Percentiles rank a stretch among this genome's conserved stretches.
These are phyloP conservation scores for Sinelater perroti DNA, from an alignment of 2,888 invertebrate genomes.

Conservation along the genomic window DNA sequence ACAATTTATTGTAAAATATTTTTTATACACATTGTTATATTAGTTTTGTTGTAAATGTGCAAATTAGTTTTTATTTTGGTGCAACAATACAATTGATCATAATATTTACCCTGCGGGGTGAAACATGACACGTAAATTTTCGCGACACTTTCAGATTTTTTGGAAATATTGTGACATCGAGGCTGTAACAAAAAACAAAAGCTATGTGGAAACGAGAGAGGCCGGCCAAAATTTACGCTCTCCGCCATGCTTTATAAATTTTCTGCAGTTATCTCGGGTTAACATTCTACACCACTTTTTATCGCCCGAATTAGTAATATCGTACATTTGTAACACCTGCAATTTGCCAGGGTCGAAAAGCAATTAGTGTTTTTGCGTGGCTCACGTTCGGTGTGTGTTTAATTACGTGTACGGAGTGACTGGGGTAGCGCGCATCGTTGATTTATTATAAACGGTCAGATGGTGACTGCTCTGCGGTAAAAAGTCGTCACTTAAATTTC, in stretches of 20 bases:
- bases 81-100: too few relatives aligned
- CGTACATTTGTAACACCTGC: constrained; percentile 60
- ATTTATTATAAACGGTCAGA: constrained; percentile 58
- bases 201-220: constrained; percentile 1
- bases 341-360: constrained; percentile 60
- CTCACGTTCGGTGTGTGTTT: constrained; percentile 58
- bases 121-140: too few relatives aligned
- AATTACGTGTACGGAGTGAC: constrained; percentile 55
- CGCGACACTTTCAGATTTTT: too few relatives aligned
- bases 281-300: constrained; percentile 40
- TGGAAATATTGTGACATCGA: too few relatives aligned
- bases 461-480: constrained; percentile 48
- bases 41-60: too few relatives aligned
- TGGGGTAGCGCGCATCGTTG: constrained; percentile 47
- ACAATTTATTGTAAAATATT: too few relatives aligned
- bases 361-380: constrained; percentile 61
- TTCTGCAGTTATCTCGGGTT: constrained; percentile 33
- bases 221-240: constrained; percentile 11
- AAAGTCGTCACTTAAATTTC: constrained; percentile 48
- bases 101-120: too few relatives aligned
- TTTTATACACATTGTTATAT: too few relatives aligned
- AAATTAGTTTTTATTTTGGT: too few relatives aligned
- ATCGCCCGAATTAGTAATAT: constrained; percentile 48
- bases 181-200: too few relatives aligned
- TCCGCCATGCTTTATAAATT: constrained; percentile 28